These are phyloP conservation scores for Nymphalis polychloros DNA, from an alignment of 2,888 invertebrate species.

Conservation along the genomic window DNA sequence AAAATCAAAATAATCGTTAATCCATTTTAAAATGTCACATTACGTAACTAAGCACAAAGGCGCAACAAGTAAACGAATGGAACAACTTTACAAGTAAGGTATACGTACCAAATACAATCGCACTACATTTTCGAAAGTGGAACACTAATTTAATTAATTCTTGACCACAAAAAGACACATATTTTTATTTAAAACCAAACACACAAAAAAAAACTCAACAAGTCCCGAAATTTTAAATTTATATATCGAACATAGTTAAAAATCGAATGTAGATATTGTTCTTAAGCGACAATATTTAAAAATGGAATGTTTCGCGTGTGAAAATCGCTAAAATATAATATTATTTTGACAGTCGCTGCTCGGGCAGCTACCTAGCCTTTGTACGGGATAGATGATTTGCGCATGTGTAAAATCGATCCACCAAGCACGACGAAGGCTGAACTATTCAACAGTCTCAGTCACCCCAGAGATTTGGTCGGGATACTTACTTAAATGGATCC, in stretches of 20 bases:
- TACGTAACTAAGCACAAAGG: conserved; percentile 66
- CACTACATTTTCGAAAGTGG: conserved; percentile 64
- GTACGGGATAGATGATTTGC: conserved; percentile 57
- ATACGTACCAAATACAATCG: conserved; percentile 52
- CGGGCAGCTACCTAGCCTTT: conserved; percentile 67
- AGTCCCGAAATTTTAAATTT: conserved; percentile 16
- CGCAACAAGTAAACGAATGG: conserved; percentile 68
- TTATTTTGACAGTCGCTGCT: conserved; percentile 72
- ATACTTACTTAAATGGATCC: conserved; percentile 35
- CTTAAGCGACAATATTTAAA: conserved; percentile 16
- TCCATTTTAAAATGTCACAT: conserved; percentile 54
- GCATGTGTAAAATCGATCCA: conserved; percentile 75
- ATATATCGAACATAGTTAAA: conserved; percentile 3
- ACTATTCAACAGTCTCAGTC: conserved; percentile 40
- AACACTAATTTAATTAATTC: conserved; percentile 50
- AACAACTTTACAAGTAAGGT: conserved; percentile 55
- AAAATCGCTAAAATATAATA: conserved; percentile 58
- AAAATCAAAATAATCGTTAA: conserved; percentile 38
- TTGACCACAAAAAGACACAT: conserved; percentile 51
- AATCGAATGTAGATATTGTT: conserved; percentile 2
- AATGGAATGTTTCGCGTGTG: conserved; percentile 46
- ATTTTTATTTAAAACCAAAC: conserved; percentile 30
- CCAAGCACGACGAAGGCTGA: conserved; percentile 34
- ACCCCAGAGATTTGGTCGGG: conserved; percentile 37
- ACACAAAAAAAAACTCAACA: conserved; percentile 24